Evolutionary conservation across 2,113 vertebrate species (phyloP), one percentile per base, ranked within the genome.

Genomic region (Cavia porcellus): DNA sequence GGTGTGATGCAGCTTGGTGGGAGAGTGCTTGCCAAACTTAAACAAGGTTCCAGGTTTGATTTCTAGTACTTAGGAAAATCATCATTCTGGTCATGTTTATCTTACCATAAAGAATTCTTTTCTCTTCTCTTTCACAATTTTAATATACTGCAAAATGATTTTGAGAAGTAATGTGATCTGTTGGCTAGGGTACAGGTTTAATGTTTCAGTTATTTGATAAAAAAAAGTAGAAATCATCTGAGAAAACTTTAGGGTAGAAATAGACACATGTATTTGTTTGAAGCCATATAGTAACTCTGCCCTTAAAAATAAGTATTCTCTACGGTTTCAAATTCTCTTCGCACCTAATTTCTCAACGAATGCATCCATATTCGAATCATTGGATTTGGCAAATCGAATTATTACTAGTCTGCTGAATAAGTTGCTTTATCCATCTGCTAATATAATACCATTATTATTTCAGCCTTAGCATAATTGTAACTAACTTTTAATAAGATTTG

Each of bases 321-420:
- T 89, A 96, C 92, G 81, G 35, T 57, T 95, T 94, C 42, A 35
- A 50, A 47, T 86, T 94, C 24, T 81, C 45, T 95, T 96, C 79
- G 97, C 90, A 97, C 89, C 15, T 94, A 96, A 94, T 96, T 96
- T 96, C 80, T 97, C 88, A 96, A 22, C 86, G 82, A 96, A 90
- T 89, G 90, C 66, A 91, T 75, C 61, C 79, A 75, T 86, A 97
- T 96, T 97, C 79, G 79, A 96, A 61, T 92, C 35, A 45, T 1
- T 95, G 90, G 96, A 92, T 96, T 95, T 87, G 83, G 90, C 72
- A 98, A 96, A 96, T 97, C n/a, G 7, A 96, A 97, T 98, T 97
- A 97, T 97, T 97, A 96, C 96, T 97, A 97, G 96, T 97, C 95
- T 97, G 86, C 81, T 97, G 96, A 52, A 90, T 96, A 97, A 92